Evolutionary conservation across 2,113 vertebrate genomes (phyloP).

Genomic region (Bufo gargarizans): DNA sequence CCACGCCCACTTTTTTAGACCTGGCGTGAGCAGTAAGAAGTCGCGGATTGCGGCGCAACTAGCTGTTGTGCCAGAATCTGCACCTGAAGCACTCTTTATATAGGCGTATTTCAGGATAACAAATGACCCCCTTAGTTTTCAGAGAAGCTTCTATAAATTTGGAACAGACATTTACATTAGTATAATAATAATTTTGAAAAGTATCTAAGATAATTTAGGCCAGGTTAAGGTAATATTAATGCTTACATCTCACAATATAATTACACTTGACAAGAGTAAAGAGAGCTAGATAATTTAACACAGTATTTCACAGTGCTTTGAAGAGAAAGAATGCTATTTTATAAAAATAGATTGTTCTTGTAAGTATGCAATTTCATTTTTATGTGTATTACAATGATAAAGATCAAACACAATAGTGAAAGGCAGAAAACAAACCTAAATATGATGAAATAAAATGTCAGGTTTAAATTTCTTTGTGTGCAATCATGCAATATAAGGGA

Average conservation of each 20-base stretch:
- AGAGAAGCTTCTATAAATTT: neutral
- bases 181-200: neutral
- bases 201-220: conserved; percentile 4
- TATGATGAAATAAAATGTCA: conserved; percentile 10
- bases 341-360: neutral
- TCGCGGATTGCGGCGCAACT: too few relatives aligned
- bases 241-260: conserved; percentile 3
- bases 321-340: neutral
- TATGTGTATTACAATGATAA: neutral
- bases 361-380: conserved; percentile 18
- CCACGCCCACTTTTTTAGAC: too few relatives aligned
- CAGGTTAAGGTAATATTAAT: conserved; percentile 12
- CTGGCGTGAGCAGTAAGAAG: too few relatives aligned
- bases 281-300: neutral
- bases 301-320: neutral
- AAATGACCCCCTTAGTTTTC: neutral
- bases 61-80: too few relatives aligned
- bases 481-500: neutral
- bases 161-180: neutral
- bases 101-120: too few relatives aligned
- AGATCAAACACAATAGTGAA: conserved; percentile 21
- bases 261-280: neutral
- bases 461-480: neutral
- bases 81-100: too few relatives aligned
- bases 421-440: conserved; percentile 3